phyloP scores from a whole-genome alignment of 2,113 vertebrate species.

The Aphelocoma coerulescens region DNA sequence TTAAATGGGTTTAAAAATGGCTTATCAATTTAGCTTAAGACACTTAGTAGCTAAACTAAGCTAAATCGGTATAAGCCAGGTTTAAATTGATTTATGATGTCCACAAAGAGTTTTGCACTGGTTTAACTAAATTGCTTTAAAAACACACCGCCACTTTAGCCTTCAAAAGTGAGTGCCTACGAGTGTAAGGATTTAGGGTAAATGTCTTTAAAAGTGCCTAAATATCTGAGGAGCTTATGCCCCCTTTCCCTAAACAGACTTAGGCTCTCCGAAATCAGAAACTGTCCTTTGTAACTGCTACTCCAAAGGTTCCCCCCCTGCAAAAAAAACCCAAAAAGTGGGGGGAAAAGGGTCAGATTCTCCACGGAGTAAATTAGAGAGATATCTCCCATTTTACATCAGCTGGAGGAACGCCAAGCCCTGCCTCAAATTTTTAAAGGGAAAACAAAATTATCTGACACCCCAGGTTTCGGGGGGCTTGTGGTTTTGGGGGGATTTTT shows the following conservation, averaged over 20 bases:
- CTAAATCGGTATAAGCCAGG: conserved; percentile 65
- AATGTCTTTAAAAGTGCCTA: conserved; percentile 58
- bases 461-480: fast-evolving
- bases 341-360: neutral
- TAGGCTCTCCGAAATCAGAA: conserved; percentile 6
- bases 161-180: conserved; percentile 41
- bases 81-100: conserved; percentile 71
- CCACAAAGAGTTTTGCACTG: conserved; percentile 68
- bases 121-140: conserved; percentile 69
- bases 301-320: neutral
- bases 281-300: conserved; percentile 4
- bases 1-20: conserved; percentile 70
- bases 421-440: neutral
- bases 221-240: conserved; percentile 53
- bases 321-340: neutral
- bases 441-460: neutral
- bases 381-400: neutral
- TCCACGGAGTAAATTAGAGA: neutral
- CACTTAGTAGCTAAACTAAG: conserved; percentile 68
- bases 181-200: conserved; percentile 56
- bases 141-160: conserved; percentile 61
- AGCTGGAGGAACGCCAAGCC: neutral
- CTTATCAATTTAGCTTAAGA: conserved; percentile 71
- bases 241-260: conserved; percentile 31
- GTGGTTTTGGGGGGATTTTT: neutral